phyloP scores from a whole-genome alignment of 2,888 invertebrate species.

The Tenthredo notha region DNA sequence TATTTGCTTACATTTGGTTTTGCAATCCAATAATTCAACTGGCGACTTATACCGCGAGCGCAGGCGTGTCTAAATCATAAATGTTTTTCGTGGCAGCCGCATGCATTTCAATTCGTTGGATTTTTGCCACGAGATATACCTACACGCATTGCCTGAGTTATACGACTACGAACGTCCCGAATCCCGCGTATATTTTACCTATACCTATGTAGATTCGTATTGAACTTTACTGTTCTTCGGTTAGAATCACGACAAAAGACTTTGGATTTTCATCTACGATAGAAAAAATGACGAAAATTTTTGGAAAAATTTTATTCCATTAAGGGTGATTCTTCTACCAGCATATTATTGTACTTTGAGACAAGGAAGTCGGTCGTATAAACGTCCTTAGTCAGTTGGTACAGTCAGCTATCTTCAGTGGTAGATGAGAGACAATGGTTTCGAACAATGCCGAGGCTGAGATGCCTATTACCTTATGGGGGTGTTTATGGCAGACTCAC shows the following conservation, averaged over 20 bases:
- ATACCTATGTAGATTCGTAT: background rate
- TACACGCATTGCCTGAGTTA: background rate
- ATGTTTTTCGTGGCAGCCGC: slow-evolving; percentile 14
- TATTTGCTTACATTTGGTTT: slow-evolving; percentile 52
- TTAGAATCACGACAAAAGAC: background rate
- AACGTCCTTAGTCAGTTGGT: slow-evolving; percentile 46
- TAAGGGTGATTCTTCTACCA: background rate
- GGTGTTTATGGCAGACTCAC: slow-evolving; percentile 74
- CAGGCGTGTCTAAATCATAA: slow-evolving; percentile 42
- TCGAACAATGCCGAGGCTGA: slow-evolving; percentile 68
- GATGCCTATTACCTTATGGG: slow-evolving; percentile 57
- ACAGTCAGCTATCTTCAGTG: slow-evolving; percentile 34
- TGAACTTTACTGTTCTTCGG: background rate
- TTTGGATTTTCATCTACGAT: background rate
- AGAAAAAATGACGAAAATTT: background rate
- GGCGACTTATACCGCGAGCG: slow-evolving; percentile 32
- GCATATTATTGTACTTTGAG: slow-evolving; percentile 3
- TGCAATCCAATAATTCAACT: slow-evolving; percentile 47
- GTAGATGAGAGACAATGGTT: slow-evolving; percentile 69
- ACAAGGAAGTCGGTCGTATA: background rate
- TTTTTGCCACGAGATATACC: slow-evolving; percentile 35
- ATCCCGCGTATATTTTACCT: background rate
- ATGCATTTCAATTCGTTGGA: slow-evolving; percentile 33
- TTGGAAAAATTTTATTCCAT: background rate
- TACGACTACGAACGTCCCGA: background rate